Evolutionary conservation across 2,888 invertebrate genomes (phyloP), one percentile per base, ranked within the genome.

Genomic region (Apocheima hispidaria): DNA sequence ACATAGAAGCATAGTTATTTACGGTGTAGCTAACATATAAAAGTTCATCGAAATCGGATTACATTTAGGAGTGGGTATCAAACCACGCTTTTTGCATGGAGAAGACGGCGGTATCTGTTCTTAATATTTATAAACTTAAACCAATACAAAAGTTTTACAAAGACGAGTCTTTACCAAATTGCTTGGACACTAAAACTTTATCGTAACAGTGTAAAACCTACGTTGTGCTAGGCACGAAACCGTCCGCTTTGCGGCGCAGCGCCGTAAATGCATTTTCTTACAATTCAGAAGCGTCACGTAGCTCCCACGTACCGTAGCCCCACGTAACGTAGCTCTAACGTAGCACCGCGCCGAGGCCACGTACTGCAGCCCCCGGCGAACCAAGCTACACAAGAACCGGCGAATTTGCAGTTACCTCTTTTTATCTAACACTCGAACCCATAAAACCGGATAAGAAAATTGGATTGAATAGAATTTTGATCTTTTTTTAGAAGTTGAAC

Each of bases 211-310:
- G 75, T 78, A 74, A 79, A 82, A 78, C 71, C 76, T 81, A 81
- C 78, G 78, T 77, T 68, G 65, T 62, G 65, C 78, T 82, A 82
- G 84, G 84, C 87, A 89, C 83, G 84, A 86, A 86, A 83, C 72
- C 78, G 77, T 78, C 68, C 70, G 82, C 83, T 80, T 79, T 80
- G 83, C 76, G 78, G 85, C 78, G 79, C 77, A 80, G 75, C 80
- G 80, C 78, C 82, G 84, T 89, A 90, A 92, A 91, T 91, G 90
- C 90, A 91, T 92, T 92, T 92, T 91, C 89, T 91, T 91, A 91
- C 91, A 92, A 90, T 90, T 88, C 90, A 89, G 87, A 80, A 84
- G 83, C 89, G 88, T 92, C 92, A 93, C 92, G 92, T 63, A 60
- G 52, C 36, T 14, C 57, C 77, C 71, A 79, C 71, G 71, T 71